A percentile compares a stretch with the other conserved stretches of the same genome.
Conservation (phyloP, 2,888 invertebrate species). For the Amblyjoppa fuscipennis region DNA sequence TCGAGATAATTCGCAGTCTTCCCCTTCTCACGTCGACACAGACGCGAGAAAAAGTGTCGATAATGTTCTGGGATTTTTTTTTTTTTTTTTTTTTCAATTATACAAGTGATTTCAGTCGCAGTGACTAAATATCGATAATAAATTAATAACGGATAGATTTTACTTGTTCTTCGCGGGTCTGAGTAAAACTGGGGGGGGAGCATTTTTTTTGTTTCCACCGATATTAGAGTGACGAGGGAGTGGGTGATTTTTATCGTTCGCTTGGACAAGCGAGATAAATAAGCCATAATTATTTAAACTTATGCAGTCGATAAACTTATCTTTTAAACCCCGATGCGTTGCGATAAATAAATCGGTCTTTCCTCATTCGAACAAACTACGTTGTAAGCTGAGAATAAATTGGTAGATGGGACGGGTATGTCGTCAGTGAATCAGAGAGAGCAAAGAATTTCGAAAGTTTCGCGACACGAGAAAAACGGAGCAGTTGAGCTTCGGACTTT, state of each 20-base stretch:
- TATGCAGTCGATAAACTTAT: conserved; percentile 36
- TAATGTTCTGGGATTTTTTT: conserved; percentile 25
- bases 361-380: conserved; percentile 58
- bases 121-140: conserved; percentile 54
- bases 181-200: conserved; percentile 41
- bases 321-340: conserved; percentile 6
- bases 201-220: neutral
- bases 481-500: neutral
- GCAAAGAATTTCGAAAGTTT: neutral
- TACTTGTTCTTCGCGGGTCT: conserved; percentile 32
- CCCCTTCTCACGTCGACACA: conserved; percentile 16
- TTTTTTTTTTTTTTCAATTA: conserved; percentile 14
- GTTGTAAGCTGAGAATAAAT: conserved; percentile 29
- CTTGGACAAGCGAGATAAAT: conserved; percentile 22
- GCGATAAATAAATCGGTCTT: conserved; percentile 13
- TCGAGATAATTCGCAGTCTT: conserved; percentile 49
- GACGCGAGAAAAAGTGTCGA: conserved; percentile 1
- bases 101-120: conserved; percentile 42
- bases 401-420: neutral
- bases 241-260: conserved; percentile 19
- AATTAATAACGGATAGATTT: conserved; percentile 63
- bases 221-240: neutral
- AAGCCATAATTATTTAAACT: conserved; percentile 55
- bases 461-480: neutral
- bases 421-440: conserved; percentile 32